phyloP scores from a whole-genome alignment of 2,113 vertebrate genomes.

The Trachemys scripta region DNA sequence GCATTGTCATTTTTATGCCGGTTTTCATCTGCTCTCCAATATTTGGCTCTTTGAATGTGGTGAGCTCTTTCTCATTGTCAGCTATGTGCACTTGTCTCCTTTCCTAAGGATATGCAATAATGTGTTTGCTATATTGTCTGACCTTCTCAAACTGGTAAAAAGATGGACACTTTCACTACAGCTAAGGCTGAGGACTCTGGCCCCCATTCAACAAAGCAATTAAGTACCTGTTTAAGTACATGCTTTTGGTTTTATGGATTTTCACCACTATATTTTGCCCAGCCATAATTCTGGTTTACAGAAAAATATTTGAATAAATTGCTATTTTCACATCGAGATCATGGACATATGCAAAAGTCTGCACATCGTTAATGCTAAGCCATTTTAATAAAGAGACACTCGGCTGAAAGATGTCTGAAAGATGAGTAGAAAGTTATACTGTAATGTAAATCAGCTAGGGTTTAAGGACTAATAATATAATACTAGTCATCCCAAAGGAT shows the following conservation, averaged over 20 bases:
- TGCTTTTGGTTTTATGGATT: neutral
- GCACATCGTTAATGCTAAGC: conserved; percentile 57
- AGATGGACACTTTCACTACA: conserved; percentile 60
- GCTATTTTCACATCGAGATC: conserved; percentile 13
- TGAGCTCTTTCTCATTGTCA: conserved; percentile 51
- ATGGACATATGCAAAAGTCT: neutral
- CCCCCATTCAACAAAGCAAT: conserved; percentile 62
- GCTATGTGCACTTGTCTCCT: conserved; percentile 26
- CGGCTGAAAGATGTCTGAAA: conserved; percentile 37
- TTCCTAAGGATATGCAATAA: conserved; percentile 58
- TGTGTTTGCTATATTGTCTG: conserved; percentile 54
- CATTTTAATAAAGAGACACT: conserved; percentile 35
- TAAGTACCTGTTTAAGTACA: conserved; percentile 21
- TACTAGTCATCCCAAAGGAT: conserved; percentile 53
- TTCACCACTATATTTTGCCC: conserved; percentile 48
- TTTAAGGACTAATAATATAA: conserved; percentile 66
- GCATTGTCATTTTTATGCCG: conserved; percentile 47
- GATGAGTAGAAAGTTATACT: conserved; percentile 25
- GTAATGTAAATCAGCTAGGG: conserved; percentile 38
- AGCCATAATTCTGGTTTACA: conserved; percentile 57
- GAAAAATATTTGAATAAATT: conserved; percentile 55
- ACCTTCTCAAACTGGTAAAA: conserved; percentile 61
- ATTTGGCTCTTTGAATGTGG: conserved; percentile 49
- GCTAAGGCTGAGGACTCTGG: conserved; percentile 52
- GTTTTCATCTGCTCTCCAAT: conserved; percentile 36